Conservation (phyloP, 2,797 vertebrate species). For the Chrysolophus pictus region DNA sequence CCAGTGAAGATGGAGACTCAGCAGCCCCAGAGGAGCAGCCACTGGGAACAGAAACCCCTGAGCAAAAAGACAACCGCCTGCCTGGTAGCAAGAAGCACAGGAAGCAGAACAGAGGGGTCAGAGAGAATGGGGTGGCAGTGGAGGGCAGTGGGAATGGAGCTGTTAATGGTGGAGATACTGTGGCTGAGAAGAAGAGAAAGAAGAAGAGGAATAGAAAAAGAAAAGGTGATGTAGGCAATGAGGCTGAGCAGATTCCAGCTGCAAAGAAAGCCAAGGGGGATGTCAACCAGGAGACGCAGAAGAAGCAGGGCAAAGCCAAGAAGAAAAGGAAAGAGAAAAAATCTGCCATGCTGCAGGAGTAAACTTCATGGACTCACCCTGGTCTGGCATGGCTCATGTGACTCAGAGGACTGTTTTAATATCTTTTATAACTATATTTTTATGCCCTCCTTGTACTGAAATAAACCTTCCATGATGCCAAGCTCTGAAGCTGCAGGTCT, state of each 20-base stretch:
- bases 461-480: slow-evolving; percentile 44
- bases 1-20: not conserved
- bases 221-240: slow-evolving; percentile 39
- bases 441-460: slow-evolving; percentile 42
- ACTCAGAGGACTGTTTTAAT: slow-evolving; percentile 22
- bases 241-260: slow-evolving; percentile 44
- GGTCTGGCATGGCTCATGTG: not conserved
- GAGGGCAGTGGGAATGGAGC: rapidly evolving
- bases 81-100: slow-evolving; percentile 86
- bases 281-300: slow-evolving; percentile 64
- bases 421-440: slow-evolving; percentile 46
- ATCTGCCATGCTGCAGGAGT: not conserved
- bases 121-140: not conserved
- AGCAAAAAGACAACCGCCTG: slow-evolving; percentile 86
- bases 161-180: not conserved
- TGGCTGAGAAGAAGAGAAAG: slow-evolving; percentile 24
- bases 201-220: slow-evolving; percentile 60
- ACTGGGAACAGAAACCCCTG: not conserved
- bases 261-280: slow-evolving; percentile 81
- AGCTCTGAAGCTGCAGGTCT: not conserved
- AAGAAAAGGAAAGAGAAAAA: slow-evolving; percentile 67
- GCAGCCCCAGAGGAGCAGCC: not conserved
- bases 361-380: not conserved
- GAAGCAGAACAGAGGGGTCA: slow-evolving; percentile 67
- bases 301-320: slow-evolving; percentile 72